A percentile compares a stretch with the other conserved stretches of the same genome.
Conservation (phyloP, 53 echinoderm and acorn worm genomes). For the Actinopyga echinites region DNA sequence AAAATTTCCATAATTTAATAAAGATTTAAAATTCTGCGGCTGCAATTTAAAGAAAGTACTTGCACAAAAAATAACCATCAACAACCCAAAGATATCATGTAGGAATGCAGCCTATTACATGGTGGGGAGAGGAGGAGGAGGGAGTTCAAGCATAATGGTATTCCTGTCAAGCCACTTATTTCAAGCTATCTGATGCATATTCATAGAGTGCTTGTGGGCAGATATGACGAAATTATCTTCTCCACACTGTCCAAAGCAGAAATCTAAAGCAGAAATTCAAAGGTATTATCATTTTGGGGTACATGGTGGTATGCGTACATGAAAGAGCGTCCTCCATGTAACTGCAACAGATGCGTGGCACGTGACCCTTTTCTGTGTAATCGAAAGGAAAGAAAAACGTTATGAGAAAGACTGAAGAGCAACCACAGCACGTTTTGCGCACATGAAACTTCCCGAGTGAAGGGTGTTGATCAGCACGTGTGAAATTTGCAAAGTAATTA, state of each 20-base stretch:
- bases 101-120: too few species aligned
- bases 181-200: conserved; percentile 9
- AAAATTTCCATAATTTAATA: too few species aligned
- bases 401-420: conserved; percentile 14
- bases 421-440: conserved; percentile 1
- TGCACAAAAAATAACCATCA: too few species aligned
- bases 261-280: conserved; percentile 37
- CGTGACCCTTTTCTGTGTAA: conserved; percentile 58
- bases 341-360: conserved; percentile 66
- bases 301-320: conserved; percentile 57
- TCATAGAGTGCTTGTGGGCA: conserved; percentile 8
- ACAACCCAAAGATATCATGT: too few species aligned
- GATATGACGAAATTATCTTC: conserved; percentile 1
- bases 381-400: conserved; percentile 53
- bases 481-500: too few species aligned
- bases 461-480: neutral
- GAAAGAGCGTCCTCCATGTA: conserved; percentile 55
- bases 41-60: too few species aligned
- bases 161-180: neutral
- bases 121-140: too few species aligned
- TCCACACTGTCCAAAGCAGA: neutral
- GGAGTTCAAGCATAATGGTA: neutral
- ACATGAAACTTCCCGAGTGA: neutral
- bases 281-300: conserved; percentile 24
- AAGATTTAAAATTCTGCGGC: too few species aligned